Evolutionary conservation across 2,888 invertebrate genomes (phyloP).

Genomic region (Hirtodrosophila duncani): DNA sequence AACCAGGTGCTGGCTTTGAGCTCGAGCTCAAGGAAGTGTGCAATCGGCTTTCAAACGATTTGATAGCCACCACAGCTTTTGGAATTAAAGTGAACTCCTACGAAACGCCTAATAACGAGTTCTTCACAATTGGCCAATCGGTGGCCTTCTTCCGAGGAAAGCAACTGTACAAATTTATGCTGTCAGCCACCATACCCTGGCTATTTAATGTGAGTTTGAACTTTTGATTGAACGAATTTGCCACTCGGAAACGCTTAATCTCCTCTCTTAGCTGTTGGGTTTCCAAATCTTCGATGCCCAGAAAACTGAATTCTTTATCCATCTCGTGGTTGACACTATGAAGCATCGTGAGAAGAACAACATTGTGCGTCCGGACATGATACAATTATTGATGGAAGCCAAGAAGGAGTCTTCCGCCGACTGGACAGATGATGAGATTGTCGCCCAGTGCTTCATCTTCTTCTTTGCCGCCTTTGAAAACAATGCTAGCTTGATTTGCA

Average conservation of each 20-base stretch:
- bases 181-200: slow-evolving; percentile 39
- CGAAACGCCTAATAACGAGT: slow-evolving; percentile 79
- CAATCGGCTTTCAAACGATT: slow-evolving; percentile 75
- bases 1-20: slow-evolving; percentile 44
- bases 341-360: slow-evolving; percentile 75
- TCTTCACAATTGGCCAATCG: slow-evolving; percentile 76
- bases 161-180: slow-evolving; percentile 52
- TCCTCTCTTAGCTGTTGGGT: slow-evolving; percentile 22
- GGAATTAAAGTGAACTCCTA: slow-evolving; percentile 80
- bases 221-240: no score
- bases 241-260: no score
- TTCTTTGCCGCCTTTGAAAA: slow-evolving; percentile 81
- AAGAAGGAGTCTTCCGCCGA: slow-evolving; percentile 61
- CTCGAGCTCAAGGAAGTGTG: slow-evolving; percentile 70
- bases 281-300: slow-evolving; percentile 45
- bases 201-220: slow-evolving; percentile 44
- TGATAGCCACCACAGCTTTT: slow-evolving; percentile 76
- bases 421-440: slow-evolving; percentile 76
- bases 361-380: slow-evolving; percentile 80
- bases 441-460: slow-evolving; percentile 80
- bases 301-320: slow-evolving; percentile 74
- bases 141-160: slow-evolving; percentile 55
- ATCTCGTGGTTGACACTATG: slow-evolving; percentile 77
- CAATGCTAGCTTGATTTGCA: slow-evolving; percentile 76
- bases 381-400: slow-evolving; percentile 81